Percentiles rank a stretch among this genome's conserved stretches.
Evolutionary conservation across 2,797 vertebrate species (phyloP).

Genomic region (Rhinoraja longicauda): DNA sequence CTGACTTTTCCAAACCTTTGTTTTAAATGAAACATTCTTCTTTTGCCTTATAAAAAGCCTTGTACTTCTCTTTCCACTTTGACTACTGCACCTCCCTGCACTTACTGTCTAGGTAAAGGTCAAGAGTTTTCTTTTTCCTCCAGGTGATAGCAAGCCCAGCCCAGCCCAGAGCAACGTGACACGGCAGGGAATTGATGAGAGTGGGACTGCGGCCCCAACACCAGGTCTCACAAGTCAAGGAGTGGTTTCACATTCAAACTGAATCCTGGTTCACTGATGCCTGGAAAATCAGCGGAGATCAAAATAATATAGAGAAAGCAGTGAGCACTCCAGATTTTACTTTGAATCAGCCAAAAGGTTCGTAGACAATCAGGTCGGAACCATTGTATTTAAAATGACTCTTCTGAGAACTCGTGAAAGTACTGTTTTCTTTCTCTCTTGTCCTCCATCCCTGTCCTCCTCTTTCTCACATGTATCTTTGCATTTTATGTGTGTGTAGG

Average conservation of each 20-base stretch:
- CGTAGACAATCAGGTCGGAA: neutral
- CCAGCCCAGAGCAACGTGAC: neutral
- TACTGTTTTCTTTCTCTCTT: neutral
- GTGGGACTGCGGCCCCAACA: neutral
- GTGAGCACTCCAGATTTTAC: neutral
- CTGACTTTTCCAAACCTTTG: too few species aligned
- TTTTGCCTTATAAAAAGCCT: neutral
- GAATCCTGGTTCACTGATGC: conserved; percentile 42
- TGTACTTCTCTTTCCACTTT: neutral
- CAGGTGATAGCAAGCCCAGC: neutral
- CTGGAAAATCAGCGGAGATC: neutral
- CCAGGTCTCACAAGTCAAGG: neutral
- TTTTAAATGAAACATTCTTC: neutral
- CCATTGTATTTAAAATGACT: neutral
- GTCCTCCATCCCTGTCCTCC: neutral
- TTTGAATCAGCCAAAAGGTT: neutral
- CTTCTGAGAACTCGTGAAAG: neutral
- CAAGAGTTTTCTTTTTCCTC: neutral
- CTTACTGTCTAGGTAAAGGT: neutral
- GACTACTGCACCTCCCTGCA: neutral
- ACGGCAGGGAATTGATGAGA: neutral
- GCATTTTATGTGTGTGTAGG: neutral
- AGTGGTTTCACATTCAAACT: conserved; percentile 46
- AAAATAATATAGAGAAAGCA: neutral
- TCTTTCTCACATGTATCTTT: neutral